phyloP scores from a whole-genome alignment of 1,140 invertebrate species.

The Drosophila kohkoa region DNA sequence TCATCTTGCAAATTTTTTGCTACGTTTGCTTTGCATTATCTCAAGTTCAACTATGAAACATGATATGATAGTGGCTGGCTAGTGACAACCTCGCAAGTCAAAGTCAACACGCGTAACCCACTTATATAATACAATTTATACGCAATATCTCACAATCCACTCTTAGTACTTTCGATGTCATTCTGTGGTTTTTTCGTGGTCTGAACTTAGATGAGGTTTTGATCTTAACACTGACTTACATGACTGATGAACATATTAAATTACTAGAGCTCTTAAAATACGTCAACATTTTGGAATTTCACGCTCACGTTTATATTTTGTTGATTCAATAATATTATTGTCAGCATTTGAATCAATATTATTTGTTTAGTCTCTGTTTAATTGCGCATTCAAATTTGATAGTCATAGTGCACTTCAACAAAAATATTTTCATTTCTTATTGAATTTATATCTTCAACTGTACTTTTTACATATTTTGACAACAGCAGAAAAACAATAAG shows the following conservation, averaged over 20 bases:
- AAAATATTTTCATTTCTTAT: not conserved
- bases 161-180: conserved; percentile 31
- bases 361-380: conserved; percentile 1
- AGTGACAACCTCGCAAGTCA: conserved; percentile 52
- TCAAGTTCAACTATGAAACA: conserved; percentile 36
- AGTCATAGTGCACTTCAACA: conserved; percentile 1
- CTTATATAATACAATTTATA: conserved; percentile 19
- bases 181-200: conserved; percentile 47
- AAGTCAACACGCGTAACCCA: conserved; percentile 66
- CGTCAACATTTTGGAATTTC: not conserved
- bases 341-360: not conserved
- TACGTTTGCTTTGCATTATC: conserved; percentile 29
- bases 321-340: conserved; percentile 15
- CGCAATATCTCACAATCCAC: not conserved
- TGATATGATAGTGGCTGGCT: conserved; percentile 26
- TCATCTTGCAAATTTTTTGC: conserved; percentile 11
- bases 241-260: conserved; percentile 18
- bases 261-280: conserved; percentile 1
- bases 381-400: conserved; percentile 13
- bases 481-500: not conserved
- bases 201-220: conserved; percentile 23
- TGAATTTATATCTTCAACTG: not conserved
- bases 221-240: conserved; percentile 64
- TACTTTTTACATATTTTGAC: not conserved
- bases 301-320: not conserved